phyloP scores from a whole-genome alignment of 2,113 vertebrate species.

The Felis chaus region DNA sequence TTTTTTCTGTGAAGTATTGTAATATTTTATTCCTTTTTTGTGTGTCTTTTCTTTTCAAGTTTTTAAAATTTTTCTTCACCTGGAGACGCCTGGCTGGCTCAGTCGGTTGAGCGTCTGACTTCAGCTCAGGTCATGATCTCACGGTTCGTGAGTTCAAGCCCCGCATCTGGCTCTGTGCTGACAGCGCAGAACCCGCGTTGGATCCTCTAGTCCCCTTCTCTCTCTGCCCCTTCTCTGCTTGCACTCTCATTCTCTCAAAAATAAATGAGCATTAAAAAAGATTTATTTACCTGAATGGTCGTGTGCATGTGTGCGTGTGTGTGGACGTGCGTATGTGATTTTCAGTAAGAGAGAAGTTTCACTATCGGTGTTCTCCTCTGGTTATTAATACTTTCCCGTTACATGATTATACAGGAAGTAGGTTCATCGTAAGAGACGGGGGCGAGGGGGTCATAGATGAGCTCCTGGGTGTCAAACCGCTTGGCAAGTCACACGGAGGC shows the following conservation, averaged over 20 bases:
- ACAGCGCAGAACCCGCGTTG: too few species aligned
- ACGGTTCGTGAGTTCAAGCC: too few species aligned
- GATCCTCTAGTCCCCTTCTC: too few species aligned
- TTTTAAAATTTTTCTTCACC: neutral
- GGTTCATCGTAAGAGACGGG: neutral
- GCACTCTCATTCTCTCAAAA: too few species aligned
- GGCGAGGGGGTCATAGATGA: neutral
- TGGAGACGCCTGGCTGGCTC: too few species aligned
- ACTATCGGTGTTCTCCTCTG: neutral
- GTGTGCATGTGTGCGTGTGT: neutral
- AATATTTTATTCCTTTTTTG: neutral
- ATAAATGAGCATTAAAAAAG: too few species aligned
- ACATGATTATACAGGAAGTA: neutral
- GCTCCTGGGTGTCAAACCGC: fast-evolving
- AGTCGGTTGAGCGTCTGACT: too few species aligned
- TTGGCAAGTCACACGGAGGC: fast-evolving
- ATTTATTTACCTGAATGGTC: neutral
- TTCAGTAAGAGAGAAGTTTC: neutral
- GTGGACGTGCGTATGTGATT: neutral
- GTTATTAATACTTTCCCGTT: neutral
- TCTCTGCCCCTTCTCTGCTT: too few species aligned
- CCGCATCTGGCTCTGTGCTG: too few species aligned
- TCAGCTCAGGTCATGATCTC: too few species aligned
- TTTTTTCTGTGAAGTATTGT: neutral
- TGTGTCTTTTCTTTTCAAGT: neutral